Conservation (phyloP, 2,113 vertebrate genomes). For the Nipponia nippon region DNA sequence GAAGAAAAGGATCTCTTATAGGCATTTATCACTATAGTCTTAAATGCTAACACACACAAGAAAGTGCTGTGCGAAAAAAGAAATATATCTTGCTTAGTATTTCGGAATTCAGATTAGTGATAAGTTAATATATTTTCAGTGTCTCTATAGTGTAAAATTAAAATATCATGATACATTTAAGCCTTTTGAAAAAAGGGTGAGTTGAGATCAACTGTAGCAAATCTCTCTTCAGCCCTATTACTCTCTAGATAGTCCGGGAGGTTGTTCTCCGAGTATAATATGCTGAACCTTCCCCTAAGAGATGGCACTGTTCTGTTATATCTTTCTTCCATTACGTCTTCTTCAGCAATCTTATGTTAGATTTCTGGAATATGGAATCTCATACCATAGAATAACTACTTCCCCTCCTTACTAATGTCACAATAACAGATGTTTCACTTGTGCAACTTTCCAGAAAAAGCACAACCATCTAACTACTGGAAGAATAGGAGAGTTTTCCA, state of each 20-base stretch:
- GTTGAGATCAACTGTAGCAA: not conserved
- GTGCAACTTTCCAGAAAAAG: not conserved
- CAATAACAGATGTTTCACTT: not conserved
- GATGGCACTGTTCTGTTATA: not conserved
- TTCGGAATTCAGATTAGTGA: not conserved
- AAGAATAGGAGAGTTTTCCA: not conserved
- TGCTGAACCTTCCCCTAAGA: not conserved
- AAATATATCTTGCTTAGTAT: not conserved
- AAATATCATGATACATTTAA: not conserved
- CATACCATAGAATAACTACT: not conserved
- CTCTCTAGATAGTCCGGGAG: not conserved
- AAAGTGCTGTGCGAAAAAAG: fast-evolving
- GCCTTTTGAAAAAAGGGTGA: not conserved
- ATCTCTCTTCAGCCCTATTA: not conserved
- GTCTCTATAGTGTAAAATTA: not conserved
- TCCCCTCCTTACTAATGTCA: not conserved
- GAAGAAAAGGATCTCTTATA: not conserved
- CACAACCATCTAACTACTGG: not conserved
- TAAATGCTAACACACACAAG: not conserved
- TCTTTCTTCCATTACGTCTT: not conserved
- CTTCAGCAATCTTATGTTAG: not conserved
- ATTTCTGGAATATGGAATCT: not conserved
- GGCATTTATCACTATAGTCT: not conserved
- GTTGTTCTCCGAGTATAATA: not conserved
- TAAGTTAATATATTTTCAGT: not conserved